Evolutionary conservation across 2,888 invertebrate genomes (phyloP), one percentile per base, ranked within the genome.

Genomic region (Chymomyza amoena): DNA sequence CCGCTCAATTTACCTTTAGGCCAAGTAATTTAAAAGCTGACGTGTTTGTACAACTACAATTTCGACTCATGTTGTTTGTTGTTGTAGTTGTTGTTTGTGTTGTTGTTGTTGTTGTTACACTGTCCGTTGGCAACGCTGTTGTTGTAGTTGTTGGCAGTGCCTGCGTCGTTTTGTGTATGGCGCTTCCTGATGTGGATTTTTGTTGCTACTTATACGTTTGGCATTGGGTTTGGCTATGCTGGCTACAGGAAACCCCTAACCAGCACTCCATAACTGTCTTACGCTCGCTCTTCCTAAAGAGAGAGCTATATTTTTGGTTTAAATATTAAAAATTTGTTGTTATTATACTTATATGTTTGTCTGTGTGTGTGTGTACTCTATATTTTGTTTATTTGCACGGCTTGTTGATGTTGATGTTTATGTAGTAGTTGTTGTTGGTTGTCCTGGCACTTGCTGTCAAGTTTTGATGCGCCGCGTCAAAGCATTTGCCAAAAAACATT

Each of bases 21-120:
- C 86, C 89, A 89, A 88, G 87, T 85, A 90, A 89, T 90, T 89
- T 90, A 89, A 89, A 89, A 89, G 89, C 86, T 87, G 87, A 88
- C 87, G 90, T 89, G 89, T 87, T 89, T 90, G 81, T 89, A 84
- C 80, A 84, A 87, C 89, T 89, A 88, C 88, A 89, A 86, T 88
- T 88, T 88, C 79, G 88, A 76, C 89, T 87, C 16, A 80, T 88
- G 88, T 85, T 87, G 82, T 76, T 32, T 74, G 87, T 77, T 81
- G 82, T 69, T 63, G 64, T 32, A 32, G 56, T 66, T 62, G 56
- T 13, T 54, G 61, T 39, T 6, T 4, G 54, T 15, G 36, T 39
- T 28, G 32, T n/a, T 77, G 63, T 50, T 68, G 62, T 68, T 68
- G 65, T 69, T 71, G 66, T 67, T 63, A 4, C 13, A 52, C 57